Base-by-base conservation (phyloP, 2,888 invertebrate species). In the Chydorus sphaericus region DNA sequence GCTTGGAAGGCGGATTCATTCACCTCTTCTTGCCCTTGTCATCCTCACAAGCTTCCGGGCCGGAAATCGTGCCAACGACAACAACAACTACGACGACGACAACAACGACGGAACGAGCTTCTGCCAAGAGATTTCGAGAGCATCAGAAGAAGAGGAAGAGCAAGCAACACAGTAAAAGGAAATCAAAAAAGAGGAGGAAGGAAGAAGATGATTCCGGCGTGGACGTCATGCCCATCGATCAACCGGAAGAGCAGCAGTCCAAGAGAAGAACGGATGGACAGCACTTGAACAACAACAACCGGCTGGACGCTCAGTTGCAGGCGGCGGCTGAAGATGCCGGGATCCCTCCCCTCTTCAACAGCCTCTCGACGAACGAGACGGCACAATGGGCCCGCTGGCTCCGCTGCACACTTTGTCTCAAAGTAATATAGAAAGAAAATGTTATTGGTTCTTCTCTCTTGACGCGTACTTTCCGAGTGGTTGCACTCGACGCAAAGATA, bases 11-110 rank as follows among this genome's bases (percentile, higher is more conserved):
- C 33, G 36, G 48, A 23, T 55, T 55, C 49, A 49, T 55, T 26
- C 55, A 55, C 20, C 55, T 55, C 23, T 55, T 49, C 36, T 31
- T 55, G 28, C 55, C 55, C 16, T 7, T 55, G 16, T 26, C 36
- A 7, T 14, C 11, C 14, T 11, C 20, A 18, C 2, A 14, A 1
- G 3, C 29, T 4, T 29, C 29, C n/a, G 52, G 36, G n/a, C 28
- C 49, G 16, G 29, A 18, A 26, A 18, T 30, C 44, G 26, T 23
- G n/a, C 2, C 5, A 16, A 44, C 44, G 8, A 33, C 14, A 8
- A 8, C 8, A 28, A 16, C 44, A 44, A 44, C 44, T 23, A 44
- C 44, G 44, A 16, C 36, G n/a, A 16, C 11, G 26, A 11, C 33
- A 2, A 11, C 14, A 18, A 16, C 31, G 11, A 37, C 31, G 18